Percentiles rank a stretch among this genome's conserved stretches.
Evolutionary conservation across 1,140 invertebrate species (phyloP).

Genomic region (Dreissena rostriformis): DNA sequence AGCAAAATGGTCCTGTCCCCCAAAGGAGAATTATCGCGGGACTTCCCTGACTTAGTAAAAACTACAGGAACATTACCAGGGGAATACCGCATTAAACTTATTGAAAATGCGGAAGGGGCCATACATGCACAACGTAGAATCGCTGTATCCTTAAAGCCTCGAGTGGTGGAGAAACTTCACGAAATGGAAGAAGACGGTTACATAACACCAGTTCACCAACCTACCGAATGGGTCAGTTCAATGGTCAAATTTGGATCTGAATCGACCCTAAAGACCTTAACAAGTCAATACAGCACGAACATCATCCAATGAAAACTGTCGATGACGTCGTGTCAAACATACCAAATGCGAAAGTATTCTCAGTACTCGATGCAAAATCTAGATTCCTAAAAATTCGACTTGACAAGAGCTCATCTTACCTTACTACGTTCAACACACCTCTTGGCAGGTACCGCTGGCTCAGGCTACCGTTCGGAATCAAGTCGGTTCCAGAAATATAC

Average conservation of each 20-base stretch:
- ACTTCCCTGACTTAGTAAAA: conserved; percentile 24
- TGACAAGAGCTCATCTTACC: not conserved
- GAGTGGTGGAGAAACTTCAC: conserved; percentile 32
- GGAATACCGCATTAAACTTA: conserved; percentile 36
- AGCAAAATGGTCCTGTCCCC: not conserved
- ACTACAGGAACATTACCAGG: conserved; percentile 40
- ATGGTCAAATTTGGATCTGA: conserved; percentile 59
- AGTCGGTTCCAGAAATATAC: conserved; percentile 78
- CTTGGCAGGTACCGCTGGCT: conserved; percentile 59
- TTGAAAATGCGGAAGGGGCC: conserved; percentile 40
- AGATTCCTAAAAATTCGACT: conserved; percentile 51
- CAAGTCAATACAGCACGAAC: conserved; percentile 45
- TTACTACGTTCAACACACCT: conserved; percentile 56
- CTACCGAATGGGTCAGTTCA: conserved; percentile 59
- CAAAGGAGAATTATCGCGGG: not conserved
- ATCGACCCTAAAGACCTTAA: conserved; percentile 63
- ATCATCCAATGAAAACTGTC: conserved; percentile 50
- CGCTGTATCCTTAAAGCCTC: conserved; percentile 25
- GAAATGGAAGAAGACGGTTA: conserved; percentile 53
- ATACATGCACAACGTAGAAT: conserved; percentile 45
- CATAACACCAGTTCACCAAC: conserved; percentile 56
- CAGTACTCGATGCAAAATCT: conserved; percentile 35
- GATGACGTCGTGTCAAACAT: conserved; percentile 44
- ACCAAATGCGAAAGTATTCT: conserved; percentile 52
- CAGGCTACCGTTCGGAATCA: conserved; percentile 57